Base-by-base conservation (phyloP, 2,113 vertebrate species). In the Seriola quinqueradiata region DNA sequence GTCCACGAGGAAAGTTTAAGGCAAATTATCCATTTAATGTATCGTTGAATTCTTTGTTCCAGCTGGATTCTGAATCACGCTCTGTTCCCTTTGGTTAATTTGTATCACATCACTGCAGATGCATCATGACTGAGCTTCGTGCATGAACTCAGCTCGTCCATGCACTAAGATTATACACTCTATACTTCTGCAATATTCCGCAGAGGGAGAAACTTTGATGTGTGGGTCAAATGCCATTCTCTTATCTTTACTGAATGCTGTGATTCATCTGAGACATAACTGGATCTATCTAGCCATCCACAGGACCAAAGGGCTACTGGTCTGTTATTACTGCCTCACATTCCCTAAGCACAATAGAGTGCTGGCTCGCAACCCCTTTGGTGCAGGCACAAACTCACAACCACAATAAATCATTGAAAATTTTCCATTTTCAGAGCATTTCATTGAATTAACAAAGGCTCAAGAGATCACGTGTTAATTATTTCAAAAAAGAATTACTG, bases 31-130 rank as follows among this genome's bases (percentile, higher is more conserved):
- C 10, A 25, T 64, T 58, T 32, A 50, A 44, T 46, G 78, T 57
- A 32, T 68, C 8, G 14, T 0, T 82, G 48, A 61, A n/a, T 58
- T 54, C 19, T 72, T 44, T 73, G 38, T 21, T 44, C 58, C 55
- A 55, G 7, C 34, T 55, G 44, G 32, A 25, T 38, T 38, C 17
- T 21, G 46, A 77, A n/a, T 66, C 57, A 64, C 48, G 52, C 6
- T 72, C 19, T 54, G 38, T 25, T 81, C 57, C 34, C 14, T 71
- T 55, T 40, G 38, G 21, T 28, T 83, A 10, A 67, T 23, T 50
- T 79, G 4, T 40, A n/a, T 73, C 23, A 12, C 44, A 13, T 78
- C 21, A 6, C 77, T 75, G 58, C 52, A 80, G 71, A 36, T 61
- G 32, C 14, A 44, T 67, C 1, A 4, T 57, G 70, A 79, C 60